A percentile compares a stretch with the other conserved stretches of the same genome.
phyloP scores from a whole-genome alignment of 2,888 invertebrate species.

The Aspidiotus rigidus region DNA sequence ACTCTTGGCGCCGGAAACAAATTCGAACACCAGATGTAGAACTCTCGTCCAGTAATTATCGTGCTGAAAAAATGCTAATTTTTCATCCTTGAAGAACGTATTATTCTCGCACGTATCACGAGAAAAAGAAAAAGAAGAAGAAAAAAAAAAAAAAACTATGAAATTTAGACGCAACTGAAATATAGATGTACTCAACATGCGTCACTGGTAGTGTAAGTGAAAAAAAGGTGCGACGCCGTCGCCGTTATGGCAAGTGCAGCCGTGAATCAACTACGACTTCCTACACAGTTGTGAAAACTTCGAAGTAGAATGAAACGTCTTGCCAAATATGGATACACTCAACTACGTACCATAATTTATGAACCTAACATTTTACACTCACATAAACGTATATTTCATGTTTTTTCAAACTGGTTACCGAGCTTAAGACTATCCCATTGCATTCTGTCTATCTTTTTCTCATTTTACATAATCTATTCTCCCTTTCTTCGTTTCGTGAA shows the following conservation, averaged over 20 bases:
- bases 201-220: background rate
- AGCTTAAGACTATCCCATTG: too few species aligned
- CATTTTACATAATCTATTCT: background rate
- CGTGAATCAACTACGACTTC: conserved; percentile 17
- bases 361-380: conserved; percentile 1
- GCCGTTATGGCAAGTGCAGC: conserved; percentile 1
- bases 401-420: background rate
- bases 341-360: background rate
- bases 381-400: background rate
- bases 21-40: too few species aligned
- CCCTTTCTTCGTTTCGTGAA: background rate
- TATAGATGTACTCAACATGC: too few species aligned
- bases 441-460: background rate
- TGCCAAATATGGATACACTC: conserved; percentile 24
- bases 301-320: conserved; percentile 14
- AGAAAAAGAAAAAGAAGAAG: too few species aligned
- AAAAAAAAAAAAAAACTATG: too few species aligned
- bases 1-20: too few species aligned
- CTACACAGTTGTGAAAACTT: conserved; percentile 15
- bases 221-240: conserved; percentile 15
- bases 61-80: too few species aligned
- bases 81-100: too few species aligned
- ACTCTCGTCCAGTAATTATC: too few species aligned
- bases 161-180: too few species aligned
- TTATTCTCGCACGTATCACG: too few species aligned